Conservation (phyloP, 2,888 invertebrate species). For the Morpho achilles region DNA sequence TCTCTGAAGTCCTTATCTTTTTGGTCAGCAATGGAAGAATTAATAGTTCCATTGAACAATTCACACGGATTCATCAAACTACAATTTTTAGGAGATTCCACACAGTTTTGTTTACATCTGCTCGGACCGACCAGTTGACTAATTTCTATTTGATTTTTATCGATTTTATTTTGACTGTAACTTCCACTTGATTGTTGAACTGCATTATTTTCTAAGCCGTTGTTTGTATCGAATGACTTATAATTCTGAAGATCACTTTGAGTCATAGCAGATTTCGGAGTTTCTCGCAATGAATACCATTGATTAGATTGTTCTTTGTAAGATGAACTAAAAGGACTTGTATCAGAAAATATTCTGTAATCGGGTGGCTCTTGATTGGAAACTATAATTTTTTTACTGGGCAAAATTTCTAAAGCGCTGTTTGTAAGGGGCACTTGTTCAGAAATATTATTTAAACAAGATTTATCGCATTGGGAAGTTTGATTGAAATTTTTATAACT, state of each 20-base stretch:
- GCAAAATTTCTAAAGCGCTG: not conserved
- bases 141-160: constrained; percentile 4
- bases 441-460: not conserved
- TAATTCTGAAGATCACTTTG: too few relatives aligned
- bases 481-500: constrained; percentile 10
- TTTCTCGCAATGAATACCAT: constrained; percentile 24
- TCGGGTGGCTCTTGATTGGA: constrained; percentile 14
- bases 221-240: too few relatives aligned
- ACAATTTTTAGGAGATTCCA: too few relatives aligned
- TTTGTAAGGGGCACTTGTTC: not conserved
- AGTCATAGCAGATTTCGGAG: not conserved
- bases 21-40: too few relatives aligned
- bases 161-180: not conserved
- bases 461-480: constrained; percentile 10
- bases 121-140: constrained; percentile 19
- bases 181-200: not conserved
- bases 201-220: too few relatives aligned
- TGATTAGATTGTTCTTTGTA: constrained; percentile 10
- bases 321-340: constrained; percentile 16
- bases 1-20: too few relatives aligned
- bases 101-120: constrained; percentile 5
- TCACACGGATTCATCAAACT: too few relatives aligned
- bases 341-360: constrained; percentile 16
- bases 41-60: too few relatives aligned
- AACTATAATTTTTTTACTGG: constrained; percentile 4